These are phyloP conservation scores for Wiebesia pumilae DNA, from an alignment of 1,140 invertebrate genomes.

Conservation along the genomic window DNA sequence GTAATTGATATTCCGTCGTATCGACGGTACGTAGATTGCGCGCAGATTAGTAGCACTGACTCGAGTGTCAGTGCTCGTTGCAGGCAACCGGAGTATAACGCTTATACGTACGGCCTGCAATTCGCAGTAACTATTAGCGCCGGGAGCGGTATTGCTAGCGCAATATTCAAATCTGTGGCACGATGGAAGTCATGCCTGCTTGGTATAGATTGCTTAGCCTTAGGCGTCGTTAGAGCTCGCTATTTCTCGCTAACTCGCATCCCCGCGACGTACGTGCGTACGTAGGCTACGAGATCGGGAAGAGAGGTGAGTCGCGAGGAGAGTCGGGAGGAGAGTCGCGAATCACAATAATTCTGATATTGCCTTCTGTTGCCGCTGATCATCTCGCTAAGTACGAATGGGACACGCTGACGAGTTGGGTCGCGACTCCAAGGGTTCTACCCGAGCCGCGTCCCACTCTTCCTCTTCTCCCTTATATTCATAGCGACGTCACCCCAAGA, in stretches of 20 bases:
- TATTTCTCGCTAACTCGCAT: not conserved
- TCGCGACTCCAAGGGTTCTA: not conserved
- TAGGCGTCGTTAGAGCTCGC: conserved; percentile 56
- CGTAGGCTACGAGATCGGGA: not conserved
- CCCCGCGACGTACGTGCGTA: conserved; percentile 11
- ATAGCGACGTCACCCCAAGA: conserved; percentile 27
- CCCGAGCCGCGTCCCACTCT: not conserved
- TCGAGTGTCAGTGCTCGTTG: not conserved
- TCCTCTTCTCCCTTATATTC: not conserved
- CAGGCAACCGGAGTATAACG: too few species aligned
- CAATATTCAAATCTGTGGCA: conserved; percentile 73
- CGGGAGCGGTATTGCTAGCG: conserved; percentile 69
- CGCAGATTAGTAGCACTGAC: conserved; percentile 8
- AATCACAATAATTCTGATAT: conserved; percentile 75
- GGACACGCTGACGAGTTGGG: conserved; percentile 56
- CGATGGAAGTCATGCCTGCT: conserved; percentile 70
- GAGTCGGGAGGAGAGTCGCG: conserved; percentile 52
- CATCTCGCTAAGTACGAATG: conserved; percentile 70
- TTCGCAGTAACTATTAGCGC: conserved; percentile 71
- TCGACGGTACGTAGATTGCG: not conserved
- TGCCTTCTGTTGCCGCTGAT: conserved; percentile 72
- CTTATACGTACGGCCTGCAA: not conserved
- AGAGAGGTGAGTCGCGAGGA: too few species aligned
- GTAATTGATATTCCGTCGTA: conserved; percentile 15
- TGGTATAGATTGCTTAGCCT: conserved; percentile 72